Evolutionary conservation across 2,113 vertebrate species (phyloP).

Genomic region (Kryptolebias marmoratus): DNA sequence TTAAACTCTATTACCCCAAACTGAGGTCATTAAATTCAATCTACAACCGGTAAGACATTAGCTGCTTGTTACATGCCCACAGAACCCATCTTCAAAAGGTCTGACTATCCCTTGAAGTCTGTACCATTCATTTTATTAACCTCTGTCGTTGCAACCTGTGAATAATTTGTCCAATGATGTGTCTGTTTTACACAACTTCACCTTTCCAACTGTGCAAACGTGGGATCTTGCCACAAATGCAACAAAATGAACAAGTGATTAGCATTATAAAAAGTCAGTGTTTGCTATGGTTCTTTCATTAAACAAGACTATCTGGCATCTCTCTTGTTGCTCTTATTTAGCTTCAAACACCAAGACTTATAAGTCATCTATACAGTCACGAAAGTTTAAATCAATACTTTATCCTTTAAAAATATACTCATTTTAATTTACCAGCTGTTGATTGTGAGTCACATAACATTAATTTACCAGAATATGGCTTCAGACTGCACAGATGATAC

Average conservation of each 20-base stretch:
- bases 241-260: slow-evolving; percentile 4
- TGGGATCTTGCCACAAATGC: not conserved
- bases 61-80: no score
- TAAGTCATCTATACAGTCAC: slow-evolving; percentile 9
- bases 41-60: no score
- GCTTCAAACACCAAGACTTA: slow-evolving; percentile 7
- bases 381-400: slow-evolving; percentile 3
- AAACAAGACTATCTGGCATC: not conserved
- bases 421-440: slow-evolving; percentile 50
- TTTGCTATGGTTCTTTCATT: not conserved
- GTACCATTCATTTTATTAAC: slow-evolving; percentile 1
- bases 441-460: slow-evolving; percentile 22
- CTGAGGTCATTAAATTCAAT: no score
- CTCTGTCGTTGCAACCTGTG: not conserved
- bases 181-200: not conserved
- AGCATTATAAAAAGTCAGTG: not conserved
- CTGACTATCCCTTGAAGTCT: no score
- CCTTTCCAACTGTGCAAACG: slow-evolving; percentile 5
- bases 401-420: not conserved
- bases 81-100: no score
- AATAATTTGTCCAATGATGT: not conserved
- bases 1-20: no score
- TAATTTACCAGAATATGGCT: slow-evolving; percentile 6
- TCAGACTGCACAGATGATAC: slow-evolving; percentile 15
- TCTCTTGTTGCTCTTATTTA: not conserved